A percentile compares a stretch with the other conserved stretches of the same genome.
These are phyloP conservation scores for Mionectes macconnelli DNA, from an alignment of 2,113 vertebrate species.

Conservation along the genomic window DNA sequence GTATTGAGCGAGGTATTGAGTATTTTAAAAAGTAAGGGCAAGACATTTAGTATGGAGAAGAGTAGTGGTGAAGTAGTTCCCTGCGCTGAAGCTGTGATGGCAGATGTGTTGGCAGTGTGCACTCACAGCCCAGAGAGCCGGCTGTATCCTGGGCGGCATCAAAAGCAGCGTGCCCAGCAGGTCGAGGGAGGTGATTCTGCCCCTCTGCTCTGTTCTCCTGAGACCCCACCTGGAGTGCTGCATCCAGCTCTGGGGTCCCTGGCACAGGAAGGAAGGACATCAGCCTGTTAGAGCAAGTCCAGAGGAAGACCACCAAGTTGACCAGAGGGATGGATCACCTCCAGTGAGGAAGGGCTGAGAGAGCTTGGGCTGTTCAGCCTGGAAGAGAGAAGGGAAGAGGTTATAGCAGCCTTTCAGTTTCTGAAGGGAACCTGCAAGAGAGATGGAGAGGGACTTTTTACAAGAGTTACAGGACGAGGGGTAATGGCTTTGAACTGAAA, in stretches of 20 bases:
- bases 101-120: no score
- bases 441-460: background rate
- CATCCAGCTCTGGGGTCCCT: background rate
- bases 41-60: background rate
- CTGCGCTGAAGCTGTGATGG: background rate
- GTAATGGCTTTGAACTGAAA: background rate
- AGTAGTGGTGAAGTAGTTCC: background rate
- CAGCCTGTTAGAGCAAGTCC: background rate
- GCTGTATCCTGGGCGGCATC: no score
- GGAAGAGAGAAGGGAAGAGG: background rate
- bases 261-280: background rate
- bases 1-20: rapidly evolving
- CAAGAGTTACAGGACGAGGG: background rate
- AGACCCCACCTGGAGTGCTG: background rate
- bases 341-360: background rate
- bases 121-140: background rate
- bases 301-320: background rate
- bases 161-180: background rate
- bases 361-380: background rate
- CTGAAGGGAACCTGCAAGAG: background rate
- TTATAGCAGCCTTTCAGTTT: background rate
- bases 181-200: background rate
- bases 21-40: background rate
- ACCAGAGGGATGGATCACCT: background rate
- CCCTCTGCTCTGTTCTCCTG: background rate